Conservation (phyloP, 2,113 vertebrate genomes). For the Manacus vitellinus region DNA sequence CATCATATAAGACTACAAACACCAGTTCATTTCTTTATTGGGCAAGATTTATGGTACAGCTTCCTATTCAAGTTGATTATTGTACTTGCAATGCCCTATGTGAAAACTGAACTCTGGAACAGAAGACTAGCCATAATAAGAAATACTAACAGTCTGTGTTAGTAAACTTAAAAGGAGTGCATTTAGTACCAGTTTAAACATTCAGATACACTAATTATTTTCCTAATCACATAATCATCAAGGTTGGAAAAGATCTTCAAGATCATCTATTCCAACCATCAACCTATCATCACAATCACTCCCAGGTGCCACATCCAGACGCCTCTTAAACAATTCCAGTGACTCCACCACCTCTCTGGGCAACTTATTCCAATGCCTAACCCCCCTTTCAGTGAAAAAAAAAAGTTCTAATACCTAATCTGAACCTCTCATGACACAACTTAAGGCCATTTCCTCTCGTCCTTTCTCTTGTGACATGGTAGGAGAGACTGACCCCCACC, state of each 20-base stretch:
- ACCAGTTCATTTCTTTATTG: background rate
- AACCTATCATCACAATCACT: background rate
- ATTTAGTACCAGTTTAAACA: background rate
- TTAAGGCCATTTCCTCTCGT: background rate
- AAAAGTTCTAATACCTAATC: background rate
- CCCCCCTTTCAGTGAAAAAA: background rate
- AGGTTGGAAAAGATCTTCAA: background rate
- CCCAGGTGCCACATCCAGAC: background rate
- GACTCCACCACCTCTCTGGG: background rate
- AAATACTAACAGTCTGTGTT: background rate
- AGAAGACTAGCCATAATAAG: background rate
- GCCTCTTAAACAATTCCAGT: background rate
- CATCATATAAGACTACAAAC: background rate
- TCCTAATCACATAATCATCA: background rate
- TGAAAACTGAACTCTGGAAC: background rate
- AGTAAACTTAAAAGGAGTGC: background rate
- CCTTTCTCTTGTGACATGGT: background rate
- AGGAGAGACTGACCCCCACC: fast-evolving
- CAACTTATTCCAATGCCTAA: background rate
- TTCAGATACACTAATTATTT: background rate
- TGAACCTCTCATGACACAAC: background rate
- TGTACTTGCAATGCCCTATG: background rate
- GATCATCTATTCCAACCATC: background rate
- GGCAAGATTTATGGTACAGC: background rate
- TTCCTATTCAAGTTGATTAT: background rate